phyloP scores from a whole-genome alignment of 2,888 invertebrate species.

The Creontiades dilutus region DNA sequence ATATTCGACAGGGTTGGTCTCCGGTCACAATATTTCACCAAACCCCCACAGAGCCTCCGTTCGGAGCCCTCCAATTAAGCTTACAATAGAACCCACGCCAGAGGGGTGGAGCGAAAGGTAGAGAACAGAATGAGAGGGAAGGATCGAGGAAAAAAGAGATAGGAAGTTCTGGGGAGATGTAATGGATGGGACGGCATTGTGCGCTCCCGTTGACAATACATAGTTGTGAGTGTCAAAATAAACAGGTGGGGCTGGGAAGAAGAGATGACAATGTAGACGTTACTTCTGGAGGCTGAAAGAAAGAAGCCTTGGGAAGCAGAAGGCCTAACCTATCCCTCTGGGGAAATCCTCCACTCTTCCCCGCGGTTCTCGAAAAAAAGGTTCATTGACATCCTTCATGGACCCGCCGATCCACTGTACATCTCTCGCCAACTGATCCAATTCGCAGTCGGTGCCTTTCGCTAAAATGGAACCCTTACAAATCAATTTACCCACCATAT shows the following conservation, averaged over 20 bases:
- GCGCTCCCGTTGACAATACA: conserved; percentile 67
- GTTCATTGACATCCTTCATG: conserved; percentile 65
- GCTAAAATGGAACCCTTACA: conserved; percentile 36
- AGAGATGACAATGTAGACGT: conserved; percentile 69
- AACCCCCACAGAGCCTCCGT: conserved; percentile 48
- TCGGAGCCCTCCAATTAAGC: conserved; percentile 70
- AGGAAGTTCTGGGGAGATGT: conserved; percentile 57
- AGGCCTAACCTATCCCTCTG: conserved; percentile 45
- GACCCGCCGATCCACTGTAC: conserved; percentile 43
- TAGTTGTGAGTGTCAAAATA: conserved; percentile 71
- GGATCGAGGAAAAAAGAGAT: conserved; percentile 29
- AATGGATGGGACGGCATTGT: conserved; percentile 69
- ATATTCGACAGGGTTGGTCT: conserved; percentile 65
- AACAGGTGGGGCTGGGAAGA: conserved; percentile 61
- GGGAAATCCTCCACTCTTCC: conserved; percentile 52
- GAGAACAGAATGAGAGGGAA: conserved; percentile 39
- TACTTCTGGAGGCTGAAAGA: conserved; percentile 39
- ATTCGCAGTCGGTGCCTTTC: background rate
- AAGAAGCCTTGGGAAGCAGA: conserved; percentile 62
- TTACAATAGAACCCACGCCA: conserved; percentile 54
- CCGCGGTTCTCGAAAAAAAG: conserved; percentile 35
- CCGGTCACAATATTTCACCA: conserved; percentile 70
- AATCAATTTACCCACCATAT: conserved; percentile 31
- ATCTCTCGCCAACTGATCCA: conserved; percentile 35
- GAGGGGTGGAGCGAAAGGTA: conserved; percentile 11